phyloP scores from a whole-genome alignment of 2,113 vertebrate genomes.

The Tachuris rubrigastra region DNA sequence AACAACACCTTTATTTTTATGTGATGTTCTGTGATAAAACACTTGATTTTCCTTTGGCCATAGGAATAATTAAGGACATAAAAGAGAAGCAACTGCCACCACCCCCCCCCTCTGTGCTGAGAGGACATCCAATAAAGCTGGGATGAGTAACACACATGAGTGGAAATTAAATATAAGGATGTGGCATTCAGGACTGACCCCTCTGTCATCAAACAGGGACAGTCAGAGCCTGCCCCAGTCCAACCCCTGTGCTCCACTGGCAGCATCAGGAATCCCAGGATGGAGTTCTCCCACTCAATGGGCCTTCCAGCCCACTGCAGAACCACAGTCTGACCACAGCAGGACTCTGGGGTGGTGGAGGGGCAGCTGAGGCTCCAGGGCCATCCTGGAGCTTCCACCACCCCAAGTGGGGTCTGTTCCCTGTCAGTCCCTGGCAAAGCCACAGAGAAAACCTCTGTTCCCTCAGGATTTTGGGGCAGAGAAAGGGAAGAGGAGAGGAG shows the following conservation, averaged over 20 bases:
- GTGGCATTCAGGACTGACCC: neutral
- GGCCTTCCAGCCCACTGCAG: neutral
- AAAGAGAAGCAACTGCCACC: neutral
- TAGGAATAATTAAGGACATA: neutral
- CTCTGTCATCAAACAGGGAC: neutral
- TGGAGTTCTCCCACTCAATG: accelerated
- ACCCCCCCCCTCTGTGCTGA: neutral
- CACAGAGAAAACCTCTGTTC: neutral
- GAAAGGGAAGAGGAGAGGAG: neutral
- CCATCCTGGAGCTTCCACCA: neutral
- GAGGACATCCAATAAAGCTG: neutral
- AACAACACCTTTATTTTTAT: neutral
- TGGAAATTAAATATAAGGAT: neutral
- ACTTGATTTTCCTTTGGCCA: neutral
- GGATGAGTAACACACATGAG: accelerated
- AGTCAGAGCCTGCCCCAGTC: neutral
- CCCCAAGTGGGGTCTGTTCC: neutral
- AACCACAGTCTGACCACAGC: neutral
- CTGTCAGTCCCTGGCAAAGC: neutral
- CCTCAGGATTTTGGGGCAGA: neutral
- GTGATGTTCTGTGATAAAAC: neutral
- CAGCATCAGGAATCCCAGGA: neutral
- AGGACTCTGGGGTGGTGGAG: neutral
- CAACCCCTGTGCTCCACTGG: neutral
- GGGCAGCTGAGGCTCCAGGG: neutral